Conservation (phyloP, 1,140 invertebrate genomes). For the Polypedilum vanderplanki region DNA sequence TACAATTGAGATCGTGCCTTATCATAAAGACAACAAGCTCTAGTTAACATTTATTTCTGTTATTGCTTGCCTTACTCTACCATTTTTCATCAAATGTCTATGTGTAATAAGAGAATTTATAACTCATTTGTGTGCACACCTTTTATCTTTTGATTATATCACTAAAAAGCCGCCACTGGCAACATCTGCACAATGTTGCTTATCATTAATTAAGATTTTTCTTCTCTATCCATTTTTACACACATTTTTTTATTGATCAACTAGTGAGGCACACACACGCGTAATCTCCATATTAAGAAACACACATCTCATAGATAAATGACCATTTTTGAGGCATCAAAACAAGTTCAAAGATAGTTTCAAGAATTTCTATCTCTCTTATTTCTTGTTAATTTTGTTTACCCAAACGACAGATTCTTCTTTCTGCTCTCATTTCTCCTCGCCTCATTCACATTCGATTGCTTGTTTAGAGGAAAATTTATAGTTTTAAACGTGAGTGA, state of each 20-base stretch:
- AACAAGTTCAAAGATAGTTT: neutral
- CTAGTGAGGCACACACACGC: neutral
- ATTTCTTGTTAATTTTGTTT: conserved; percentile 6
- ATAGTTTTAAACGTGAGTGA: neutral
- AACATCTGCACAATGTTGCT: no score
- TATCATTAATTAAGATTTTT: no score
- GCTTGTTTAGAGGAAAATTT: neutral
- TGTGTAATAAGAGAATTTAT: no score
- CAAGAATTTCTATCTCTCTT: neutral
- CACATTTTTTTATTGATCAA: no score
- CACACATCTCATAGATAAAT: neutral
- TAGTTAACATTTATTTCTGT: no score
- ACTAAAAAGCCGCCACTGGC: no score
- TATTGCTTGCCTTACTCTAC: no score
- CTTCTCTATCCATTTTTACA: no score
- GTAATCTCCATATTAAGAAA: neutral
- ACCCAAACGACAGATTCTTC: neutral
- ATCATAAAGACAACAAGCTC: neutral
- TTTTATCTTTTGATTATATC: no score
- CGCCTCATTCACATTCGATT: neutral
- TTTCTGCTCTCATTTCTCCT: neutral
- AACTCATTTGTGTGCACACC: no score
- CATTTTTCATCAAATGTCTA: no score
- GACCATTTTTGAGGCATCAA: conserved; percentile 2
- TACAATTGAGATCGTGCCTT: conserved; percentile 17